Evolutionary conservation across 2,888 invertebrate genomes (phyloP), one percentile per base, ranked within the genome.

Genomic region (Diogma glabrata): DNA sequence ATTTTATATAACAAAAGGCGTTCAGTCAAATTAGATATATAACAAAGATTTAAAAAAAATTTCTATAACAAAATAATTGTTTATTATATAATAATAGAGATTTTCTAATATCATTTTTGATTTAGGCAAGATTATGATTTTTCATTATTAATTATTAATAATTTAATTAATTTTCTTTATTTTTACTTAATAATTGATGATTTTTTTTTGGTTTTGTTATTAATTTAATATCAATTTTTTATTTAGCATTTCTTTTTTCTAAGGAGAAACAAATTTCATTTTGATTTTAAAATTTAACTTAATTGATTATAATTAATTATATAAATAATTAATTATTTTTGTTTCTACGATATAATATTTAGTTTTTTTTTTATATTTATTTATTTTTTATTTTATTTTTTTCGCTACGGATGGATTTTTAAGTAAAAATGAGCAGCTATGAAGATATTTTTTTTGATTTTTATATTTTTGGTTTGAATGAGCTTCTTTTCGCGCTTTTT

Each of bases 391-490:
- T 45, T 22, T 45, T 45, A 22, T 24, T 24, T 46, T 22, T 46
- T 46, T 46, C 16, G 24, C 46, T 46, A 46, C 46, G 46, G 46
- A 46, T 46, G 46, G 46, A 46, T 46, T 46, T 46, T 46, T 46
- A 46, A 46, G 46, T 46, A 46, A 46, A 46, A 46, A 46, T 46
- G 46, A 46, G 46, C 46, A 46, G 26, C 46, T 46, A 46, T 46
- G 24, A 24, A 23, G 23, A 22, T 22, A 23, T 14, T 22, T 20
- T 43, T 43, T 14, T 43, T 22, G 14, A n/a, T 43, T 7, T 43
- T 43, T 43, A 7, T 43, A 22, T 43, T 43, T 43, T 4, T 33
- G 12, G 33, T 33, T 22, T 43, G 23, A 36, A 36, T 36, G 7
- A 14, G 46, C 23, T 23, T 43, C 22, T 38, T 38, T 16, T 17